Base-by-base conservation (phyloP, 2,888 invertebrate species). In the Tenthredo distinguenda region DNA sequence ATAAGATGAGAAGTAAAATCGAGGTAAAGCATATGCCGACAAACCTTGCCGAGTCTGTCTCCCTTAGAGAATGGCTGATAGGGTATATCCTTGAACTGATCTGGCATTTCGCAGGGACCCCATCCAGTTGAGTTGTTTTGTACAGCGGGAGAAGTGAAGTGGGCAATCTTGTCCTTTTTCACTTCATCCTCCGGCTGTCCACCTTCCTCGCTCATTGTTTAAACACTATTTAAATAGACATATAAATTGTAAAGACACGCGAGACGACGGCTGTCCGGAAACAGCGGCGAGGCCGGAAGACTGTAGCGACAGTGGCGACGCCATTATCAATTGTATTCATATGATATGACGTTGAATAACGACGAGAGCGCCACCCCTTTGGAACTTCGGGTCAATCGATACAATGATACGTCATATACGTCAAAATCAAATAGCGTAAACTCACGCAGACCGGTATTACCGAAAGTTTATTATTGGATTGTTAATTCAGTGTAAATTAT, bases 41-140 rank as follows among this genome's bases (percentile, higher is more conserved):
- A 83, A 90, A 99, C 99, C 96, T 99, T 99, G 90, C 99, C 99
- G 88, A 99, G 95, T 90, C 99, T 97, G 94, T 99, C 99, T 87
- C 98, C 98, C 94, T 99, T 99, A 89, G 99, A 99, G 94, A 99
- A 99, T 65, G 99, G 99, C 94, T 99, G 99, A 94, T 99, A 99
- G 12, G 99, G 99, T 96, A 99, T 98, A 94, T 99, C 98, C 92
- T 97, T 97, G 94, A 98, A 99, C 91, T 98, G 98, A 86, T 98
- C 98, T 84, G 99, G 98, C 94, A 99, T 95, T 93, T 98, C 97
- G 94, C 97, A 97, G 72, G 99, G 99, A 18, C 99, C 99, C 99
- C 99, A 99, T 93, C 99, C 99, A 88, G 96, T 96, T 1, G 97
- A 96, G 94, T 98, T 98, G 90, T 97, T 97, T 92, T 97, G 97